Evolutionary conservation across 2,888 invertebrate species (phyloP).

Genomic region (Pollenia labialis): DNA sequence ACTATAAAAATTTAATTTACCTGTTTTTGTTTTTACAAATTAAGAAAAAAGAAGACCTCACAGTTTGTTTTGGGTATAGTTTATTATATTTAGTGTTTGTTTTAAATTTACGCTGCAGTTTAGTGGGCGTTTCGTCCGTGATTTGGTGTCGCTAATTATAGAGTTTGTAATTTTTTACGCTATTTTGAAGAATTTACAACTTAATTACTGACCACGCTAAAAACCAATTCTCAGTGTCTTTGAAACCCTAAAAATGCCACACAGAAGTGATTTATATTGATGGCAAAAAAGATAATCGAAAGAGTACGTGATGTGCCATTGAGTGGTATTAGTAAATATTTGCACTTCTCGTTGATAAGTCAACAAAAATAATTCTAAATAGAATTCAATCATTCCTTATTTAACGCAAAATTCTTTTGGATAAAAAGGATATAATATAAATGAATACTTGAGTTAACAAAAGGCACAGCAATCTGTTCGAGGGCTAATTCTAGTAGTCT

Average conservation of each 20-base stretch:
- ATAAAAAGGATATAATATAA: too few species aligned
- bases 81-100: slow-evolving; percentile 21
- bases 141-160: slow-evolving; percentile 76
- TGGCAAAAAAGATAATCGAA: background rate
- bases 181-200: slow-evolving; percentile 67
- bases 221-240: slow-evolving; percentile 31
- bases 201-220: slow-evolving; percentile 64
- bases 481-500: too few species aligned
- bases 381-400: too few species aligned
- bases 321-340: too few species aligned
- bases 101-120: slow-evolving; percentile 35
- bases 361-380: too few species aligned
- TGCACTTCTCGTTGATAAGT: too few species aligned
- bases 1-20: slow-evolving; percentile 7
- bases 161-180: slow-evolving; percentile 69
- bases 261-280: slow-evolving; percentile 36
- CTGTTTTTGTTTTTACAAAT: slow-evolving; percentile 40
- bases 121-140: slow-evolving; percentile 74
- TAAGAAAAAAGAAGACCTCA: slow-evolving; percentile 54
- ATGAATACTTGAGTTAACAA: too few species aligned
- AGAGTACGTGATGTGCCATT: background rate
- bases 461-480: too few species aligned
- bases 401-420: too few species aligned
- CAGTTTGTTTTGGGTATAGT: slow-evolving; percentile 38
- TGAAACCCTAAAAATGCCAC: slow-evolving; percentile 49